These are phyloP conservation scores for Phytoseiulus persimilis DNA, from an alignment of 2,888 invertebrate genomes.

Conservation along the genomic window DNA sequence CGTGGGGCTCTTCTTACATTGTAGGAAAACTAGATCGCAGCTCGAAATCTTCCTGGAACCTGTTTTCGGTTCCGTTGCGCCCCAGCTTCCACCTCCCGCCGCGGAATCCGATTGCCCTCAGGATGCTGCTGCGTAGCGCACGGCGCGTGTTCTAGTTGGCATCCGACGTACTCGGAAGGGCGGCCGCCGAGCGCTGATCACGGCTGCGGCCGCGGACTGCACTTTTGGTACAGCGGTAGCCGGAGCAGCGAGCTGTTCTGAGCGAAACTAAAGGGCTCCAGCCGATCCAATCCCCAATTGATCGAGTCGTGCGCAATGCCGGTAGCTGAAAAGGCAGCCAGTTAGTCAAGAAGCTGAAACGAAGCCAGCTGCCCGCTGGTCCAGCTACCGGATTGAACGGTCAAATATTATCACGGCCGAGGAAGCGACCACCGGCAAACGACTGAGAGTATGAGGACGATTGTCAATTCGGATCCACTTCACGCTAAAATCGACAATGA, in stretches of 20 bases:
- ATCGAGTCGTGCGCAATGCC: slow-evolving; percentile 5
- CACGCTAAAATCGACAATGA: slow-evolving; percentile 38
- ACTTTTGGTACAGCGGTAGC: neutral
- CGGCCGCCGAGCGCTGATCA: neutral
- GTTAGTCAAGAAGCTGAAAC: neutral
- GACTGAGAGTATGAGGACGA: neutral
- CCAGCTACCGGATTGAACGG: neutral
- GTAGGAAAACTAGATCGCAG: no score
- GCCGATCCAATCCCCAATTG: neutral
- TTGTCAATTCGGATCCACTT: slow-evolving; percentile 37
- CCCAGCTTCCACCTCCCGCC: no score
- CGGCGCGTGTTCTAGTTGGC: neutral
- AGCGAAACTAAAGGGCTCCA: neutral
- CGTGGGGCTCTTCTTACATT: no score
- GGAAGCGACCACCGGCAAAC: neutral
- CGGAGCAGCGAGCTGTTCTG: neutral
- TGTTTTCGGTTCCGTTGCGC: no score
- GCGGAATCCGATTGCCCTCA: no score
- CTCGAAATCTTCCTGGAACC: no score
- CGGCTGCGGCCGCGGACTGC: neutral
- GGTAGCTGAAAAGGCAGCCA: neutral
- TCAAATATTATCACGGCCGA: neutral
- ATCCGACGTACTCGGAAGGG: neutral
- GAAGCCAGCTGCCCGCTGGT: neutral
- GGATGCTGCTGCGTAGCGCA: no score